Base-by-base conservation (phyloP, 2,113 vertebrate species). In the Vulpes vulpes region DNA sequence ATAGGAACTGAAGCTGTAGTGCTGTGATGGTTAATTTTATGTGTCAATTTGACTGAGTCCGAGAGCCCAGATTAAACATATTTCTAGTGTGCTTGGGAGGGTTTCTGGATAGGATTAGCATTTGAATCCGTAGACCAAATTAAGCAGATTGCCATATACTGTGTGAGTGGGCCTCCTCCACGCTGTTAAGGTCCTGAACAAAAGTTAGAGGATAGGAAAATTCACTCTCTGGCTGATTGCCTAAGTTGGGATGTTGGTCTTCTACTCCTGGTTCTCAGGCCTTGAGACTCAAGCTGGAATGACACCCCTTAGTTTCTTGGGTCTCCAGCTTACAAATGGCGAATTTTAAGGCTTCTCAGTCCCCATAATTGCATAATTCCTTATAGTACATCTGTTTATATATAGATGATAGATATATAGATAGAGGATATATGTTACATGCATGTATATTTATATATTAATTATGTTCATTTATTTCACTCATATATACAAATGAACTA, bases 171-270 rank as follows among this genome's bases (percentile, higher is more conserved):
- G 11, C 12, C 25, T 11, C 16, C 19, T 53, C 17, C 16, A 49
- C 1, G 65, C 30, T 76, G 14, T 11, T 64, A 59, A 76, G 51
- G 11, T 1, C 22, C 17, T 20, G 11, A 83, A 5, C 0, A 62
- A n/a, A 82, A 62, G 22, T 11, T 23, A 17, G 3, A 64, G 10
- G 8, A 49, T 53, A 23, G 15, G 3, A 32, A 11, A 81, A n/a
- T 22, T 49, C 5, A 5, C 25, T 69, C 4, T 15, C 27, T 53
- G 15, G 0, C 5, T 59, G 12, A 17, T 4, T 55, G 1, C 15
- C 35, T n/a, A 12, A 71, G 4, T 17, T 43, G 49, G 20, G 35
- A 51, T 11, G 2, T 12, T 49, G 16, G 22, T 64, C 53, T 76
- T 5, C 16, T 62, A 1, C 6, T 32, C 30, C 14, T 59, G 35